These are phyloP conservation scores for Anoncus sp. DNA, from an alignment of 2,888 invertebrate genomes.

Conservation along the genomic window DNA sequence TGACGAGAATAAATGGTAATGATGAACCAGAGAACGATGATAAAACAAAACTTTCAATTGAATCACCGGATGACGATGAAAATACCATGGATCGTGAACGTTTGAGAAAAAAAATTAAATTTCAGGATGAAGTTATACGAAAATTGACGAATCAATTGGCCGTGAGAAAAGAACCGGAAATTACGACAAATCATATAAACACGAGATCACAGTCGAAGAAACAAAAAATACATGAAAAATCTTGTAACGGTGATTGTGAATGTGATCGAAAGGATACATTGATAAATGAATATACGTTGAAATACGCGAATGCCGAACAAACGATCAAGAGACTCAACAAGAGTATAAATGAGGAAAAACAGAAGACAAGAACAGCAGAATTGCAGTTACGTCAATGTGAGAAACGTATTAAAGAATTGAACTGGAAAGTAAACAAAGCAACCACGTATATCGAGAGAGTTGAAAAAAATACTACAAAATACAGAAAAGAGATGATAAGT, in stretches of 20 bases:
- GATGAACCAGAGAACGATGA: neutral
- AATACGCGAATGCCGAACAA: slow-evolving; percentile 74
- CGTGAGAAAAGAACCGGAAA: slow-evolving; percentile 27
- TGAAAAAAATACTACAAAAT: slow-evolving; percentile 78
- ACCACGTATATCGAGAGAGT: slow-evolving; percentile 80
- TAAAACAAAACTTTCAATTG: slow-evolving; percentile 7
- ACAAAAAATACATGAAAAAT: slow-evolving; percentile 25
- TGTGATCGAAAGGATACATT: slow-evolving; percentile 65
- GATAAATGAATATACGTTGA: slow-evolving; percentile 72
- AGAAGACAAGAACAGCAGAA: slow-evolving; percentile 74
- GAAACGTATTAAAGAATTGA: slow-evolving; percentile 78
- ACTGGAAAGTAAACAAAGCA: slow-evolving; percentile 80
- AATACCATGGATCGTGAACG: slow-evolving; percentile 44
- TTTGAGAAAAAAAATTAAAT: slow-evolving; percentile 70
- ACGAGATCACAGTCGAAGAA: slow-evolving; percentile 33
- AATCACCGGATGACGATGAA: slow-evolving; percentile 43
- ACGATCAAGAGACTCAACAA: slow-evolving; percentile 77
- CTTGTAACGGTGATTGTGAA: slow-evolving; percentile 58
- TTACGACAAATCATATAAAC: slow-evolving; percentile 4
- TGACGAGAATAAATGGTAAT: neutral
- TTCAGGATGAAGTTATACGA: slow-evolving; percentile 75
- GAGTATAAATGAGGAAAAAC: slow-evolving; percentile 72
- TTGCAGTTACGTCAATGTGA: slow-evolving; percentile 76
- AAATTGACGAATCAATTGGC: slow-evolving; percentile 73
- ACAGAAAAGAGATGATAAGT: slow-evolving; percentile 76